Evolutionary conservation across 2,888 invertebrate genomes (phyloP).

Genomic region (Drosophila villosipedis): DNA sequence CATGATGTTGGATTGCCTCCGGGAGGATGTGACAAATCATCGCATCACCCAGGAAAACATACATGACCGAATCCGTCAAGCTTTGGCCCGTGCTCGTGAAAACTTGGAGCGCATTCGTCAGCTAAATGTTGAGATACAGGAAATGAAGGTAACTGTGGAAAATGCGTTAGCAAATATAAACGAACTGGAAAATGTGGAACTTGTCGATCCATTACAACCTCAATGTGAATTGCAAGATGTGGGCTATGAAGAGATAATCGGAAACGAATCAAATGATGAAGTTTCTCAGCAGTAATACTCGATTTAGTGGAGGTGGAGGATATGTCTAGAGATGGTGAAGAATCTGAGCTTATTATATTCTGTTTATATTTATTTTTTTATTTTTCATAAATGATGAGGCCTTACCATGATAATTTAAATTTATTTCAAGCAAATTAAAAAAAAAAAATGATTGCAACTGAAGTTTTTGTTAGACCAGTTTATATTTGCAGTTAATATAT

Average conservation of each 20-base stretch:
- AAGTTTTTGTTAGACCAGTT: not conserved
- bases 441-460: not conserved
- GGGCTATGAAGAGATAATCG: no score
- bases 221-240: not conserved
- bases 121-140: constrained; percentile 36
- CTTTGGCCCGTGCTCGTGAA: constrained; percentile 36
- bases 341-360: not conserved
- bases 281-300: not conserved
- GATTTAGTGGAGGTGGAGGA: not conserved
- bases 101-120: constrained; percentile 23
- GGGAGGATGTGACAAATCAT: constrained; percentile 55
- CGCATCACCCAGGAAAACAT: constrained; percentile 36
- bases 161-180: constrained; percentile 4
- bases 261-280: not conserved
- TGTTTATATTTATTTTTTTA: not conserved
- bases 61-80: constrained; percentile 33
- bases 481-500: not conserved
- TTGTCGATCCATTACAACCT: not conserved
- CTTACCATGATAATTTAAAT: not conserved
- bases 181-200: not conserved
- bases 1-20: constrained; percentile 41
- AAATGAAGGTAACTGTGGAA: constrained; percentile 36
- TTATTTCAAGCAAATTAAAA: not conserved
- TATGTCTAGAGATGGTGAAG: not conserved
- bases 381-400: not conserved